Evolutionary conservation across 1,140 invertebrate genomes (phyloP).

Genomic region (Bombus fervidus): DNA sequence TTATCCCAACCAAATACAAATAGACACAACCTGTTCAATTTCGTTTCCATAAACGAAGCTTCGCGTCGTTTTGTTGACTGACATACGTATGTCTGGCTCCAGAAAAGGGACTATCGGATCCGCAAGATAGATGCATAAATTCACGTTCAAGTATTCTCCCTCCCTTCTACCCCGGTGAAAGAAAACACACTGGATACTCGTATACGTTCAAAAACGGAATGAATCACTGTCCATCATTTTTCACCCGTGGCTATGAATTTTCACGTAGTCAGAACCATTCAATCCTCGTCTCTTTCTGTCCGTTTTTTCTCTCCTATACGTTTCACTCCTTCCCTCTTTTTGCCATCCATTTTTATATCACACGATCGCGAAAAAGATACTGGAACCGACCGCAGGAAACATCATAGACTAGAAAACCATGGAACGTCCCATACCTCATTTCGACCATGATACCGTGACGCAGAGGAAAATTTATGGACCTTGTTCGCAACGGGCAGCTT

Average conservation of each 20-base stretch:
- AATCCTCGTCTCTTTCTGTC: not conserved
- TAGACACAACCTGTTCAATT: too few relatives aligned
- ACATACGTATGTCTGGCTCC: not conserved
- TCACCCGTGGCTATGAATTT: not conserved
- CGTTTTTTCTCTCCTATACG: not conserved
- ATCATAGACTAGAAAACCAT: not conserved
- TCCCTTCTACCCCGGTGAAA: not conserved
- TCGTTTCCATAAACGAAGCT: not conserved
- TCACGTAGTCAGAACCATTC: slow-evolving; percentile 8
- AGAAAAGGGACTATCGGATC: not conserved
- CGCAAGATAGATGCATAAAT: slow-evolving; percentile 20
- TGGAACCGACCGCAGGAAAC: not conserved
- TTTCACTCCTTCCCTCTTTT: not conserved
- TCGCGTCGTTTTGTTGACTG: not conserved
- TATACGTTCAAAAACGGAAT: not conserved
- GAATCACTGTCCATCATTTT: slow-evolving; percentile 47
- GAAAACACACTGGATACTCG: too few relatives aligned
- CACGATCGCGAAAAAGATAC: not conserved
- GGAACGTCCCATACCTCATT: not conserved
- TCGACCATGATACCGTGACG: not conserved
- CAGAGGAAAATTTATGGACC: slow-evolving; percentile 32
- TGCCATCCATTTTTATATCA: not conserved
- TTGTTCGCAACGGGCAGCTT: not conserved
- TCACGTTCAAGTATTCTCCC: slow-evolving; percentile 15
- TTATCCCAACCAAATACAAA: too few relatives aligned